A percentile compares a stretch with the other conserved stretches of the same genome.
Conservation (phyloP, 2,888 invertebrate species). For the Exocentrus adspersus region DNA sequence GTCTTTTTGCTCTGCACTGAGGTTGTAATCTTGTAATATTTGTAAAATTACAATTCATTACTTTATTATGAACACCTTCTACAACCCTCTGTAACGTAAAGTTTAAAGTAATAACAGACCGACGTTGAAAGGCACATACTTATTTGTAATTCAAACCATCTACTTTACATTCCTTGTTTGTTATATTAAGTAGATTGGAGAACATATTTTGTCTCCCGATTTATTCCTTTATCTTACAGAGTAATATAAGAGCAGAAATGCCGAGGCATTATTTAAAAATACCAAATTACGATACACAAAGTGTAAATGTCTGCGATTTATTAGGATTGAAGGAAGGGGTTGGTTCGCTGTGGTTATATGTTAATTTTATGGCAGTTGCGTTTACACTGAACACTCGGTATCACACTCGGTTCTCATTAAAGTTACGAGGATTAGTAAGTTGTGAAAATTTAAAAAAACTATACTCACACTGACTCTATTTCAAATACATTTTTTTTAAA, state of each 20-base stretch:
- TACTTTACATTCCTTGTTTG: constrained; percentile 41
- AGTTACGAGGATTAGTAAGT: too few relatives aligned
- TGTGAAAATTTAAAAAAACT: too few relatives aligned
- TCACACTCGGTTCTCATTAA: too few relatives aligned
- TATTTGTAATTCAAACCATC: constrained; percentile 42
- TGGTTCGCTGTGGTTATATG: constrained; percentile 7
- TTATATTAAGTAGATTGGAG: constrained; percentile 38
- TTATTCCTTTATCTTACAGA: constrained; percentile 40
- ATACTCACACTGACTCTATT: too few relatives aligned
- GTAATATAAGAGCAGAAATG: constrained; percentile 38
- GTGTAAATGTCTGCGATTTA: constrained; percentile 20
- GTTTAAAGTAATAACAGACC: constrained; percentile 11
- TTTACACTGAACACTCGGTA: constrained; percentile 3
- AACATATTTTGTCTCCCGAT: constrained; percentile 39
- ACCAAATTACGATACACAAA: constrained; percentile 40
- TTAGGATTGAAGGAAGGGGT: constrained; percentile 17
- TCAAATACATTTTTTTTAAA: too few relatives aligned
- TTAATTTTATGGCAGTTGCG: constrained; percentile 12
- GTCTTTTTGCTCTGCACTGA: too few relatives aligned
- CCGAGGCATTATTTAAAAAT: constrained; percentile 44
- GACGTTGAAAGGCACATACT: constrained; percentile 37
- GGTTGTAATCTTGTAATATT: too few relatives aligned
- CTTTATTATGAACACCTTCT: too few relatives aligned
- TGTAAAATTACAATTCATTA: too few relatives aligned
- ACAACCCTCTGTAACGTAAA: too few relatives aligned